A percentile compares a stretch with the other conserved stretches of the same genome.
Evolutionary conservation across 1,140 invertebrate species (phyloP).

Genomic region (Bombus waltoni): DNA sequence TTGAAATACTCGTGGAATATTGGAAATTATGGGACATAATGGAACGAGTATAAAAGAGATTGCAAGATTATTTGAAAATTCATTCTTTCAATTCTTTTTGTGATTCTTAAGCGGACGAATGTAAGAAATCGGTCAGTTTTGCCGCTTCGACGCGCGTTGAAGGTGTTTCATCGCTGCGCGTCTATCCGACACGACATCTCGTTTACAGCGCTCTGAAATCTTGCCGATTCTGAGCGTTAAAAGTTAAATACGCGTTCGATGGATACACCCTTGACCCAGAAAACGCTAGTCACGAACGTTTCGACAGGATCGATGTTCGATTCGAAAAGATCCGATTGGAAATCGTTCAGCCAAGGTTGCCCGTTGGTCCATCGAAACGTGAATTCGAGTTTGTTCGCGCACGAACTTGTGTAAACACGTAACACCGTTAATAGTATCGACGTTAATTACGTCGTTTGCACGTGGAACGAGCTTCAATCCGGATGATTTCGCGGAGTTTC

Average conservation of each 20-base stretch:
- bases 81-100: too few relatives aligned
- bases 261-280: constrained; percentile 1
- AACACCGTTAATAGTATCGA: not conserved
- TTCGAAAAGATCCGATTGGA: not conserved
- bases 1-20: too few relatives aligned
- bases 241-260: not conserved
- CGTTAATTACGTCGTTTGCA: constrained; percentile 17
- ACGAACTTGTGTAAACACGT: constrained; percentile 52
- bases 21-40: too few relatives aligned
- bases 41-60: too few relatives aligned
- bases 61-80: too few relatives aligned
- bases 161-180: too few relatives aligned
- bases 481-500: not conserved
- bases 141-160: too few relatives aligned
- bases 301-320: not conserved
- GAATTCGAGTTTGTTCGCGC: constrained; percentile 24
- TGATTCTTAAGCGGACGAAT: too few relatives aligned
- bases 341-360: constrained; percentile 35
- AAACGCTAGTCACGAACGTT: not conserved
- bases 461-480: constrained; percentile 13
- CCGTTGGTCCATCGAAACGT: constrained; percentile 6
- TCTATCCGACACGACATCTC: too few relatives aligned
- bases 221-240: not conserved
- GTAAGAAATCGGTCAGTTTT: too few relatives aligned
- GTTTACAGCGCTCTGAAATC: too few relatives aligned